Evolutionary conservation across 2,797 vertebrate genomes (phyloP).

Genomic region (Betta splendens): DNA sequence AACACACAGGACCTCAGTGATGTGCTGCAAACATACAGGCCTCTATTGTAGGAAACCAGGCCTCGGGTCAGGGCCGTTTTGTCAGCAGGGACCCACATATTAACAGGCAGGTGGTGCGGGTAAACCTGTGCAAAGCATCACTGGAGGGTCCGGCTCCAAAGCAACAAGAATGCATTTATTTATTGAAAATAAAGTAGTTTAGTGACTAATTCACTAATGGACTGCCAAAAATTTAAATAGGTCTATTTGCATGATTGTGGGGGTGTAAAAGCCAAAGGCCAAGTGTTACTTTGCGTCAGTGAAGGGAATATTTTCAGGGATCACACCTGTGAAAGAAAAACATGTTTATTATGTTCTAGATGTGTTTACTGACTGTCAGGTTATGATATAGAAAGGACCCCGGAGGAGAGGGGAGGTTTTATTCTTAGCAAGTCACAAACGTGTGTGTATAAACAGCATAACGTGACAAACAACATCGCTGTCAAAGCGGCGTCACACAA

Average conservation of each 20-base stretch:
- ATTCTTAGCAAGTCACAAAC: constrained; percentile 37
- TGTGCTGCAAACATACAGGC: too few relatives aligned
- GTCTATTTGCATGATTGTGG: neutral
- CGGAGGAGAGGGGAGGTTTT: constrained; percentile 30
- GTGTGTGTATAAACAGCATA: constrained; percentile 1
- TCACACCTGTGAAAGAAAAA: constrained; percentile 9
- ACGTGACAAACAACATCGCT: constrained; percentile 38
- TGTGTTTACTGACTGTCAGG: constrained; percentile 41
- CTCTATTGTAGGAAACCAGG: too few relatives aligned
- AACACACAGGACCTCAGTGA: too few relatives aligned
- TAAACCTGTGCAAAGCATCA: neutral
- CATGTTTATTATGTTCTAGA: constrained; percentile 3
- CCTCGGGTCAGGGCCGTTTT: too few relatives aligned
- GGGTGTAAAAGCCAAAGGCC: neutral
- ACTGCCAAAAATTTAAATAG: neutral
- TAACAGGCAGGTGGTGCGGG: too few relatives aligned
- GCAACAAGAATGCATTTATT: neutral
- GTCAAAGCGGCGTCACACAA: constrained; percentile 42
- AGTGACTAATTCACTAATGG: neutral
- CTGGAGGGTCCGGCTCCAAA: neutral
- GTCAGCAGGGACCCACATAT: too few relatives aligned
- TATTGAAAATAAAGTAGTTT: neutral
- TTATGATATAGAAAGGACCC: constrained; percentile 27
- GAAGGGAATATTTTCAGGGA: constrained; percentile 2
- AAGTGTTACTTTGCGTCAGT: constrained; percentile 16